A percentile compares a stretch with the other conserved stretches of the same genome.
phyloP scores from a whole-genome alignment of 2,888 invertebrate genomes.

The Thymelicus lineola region DNA sequence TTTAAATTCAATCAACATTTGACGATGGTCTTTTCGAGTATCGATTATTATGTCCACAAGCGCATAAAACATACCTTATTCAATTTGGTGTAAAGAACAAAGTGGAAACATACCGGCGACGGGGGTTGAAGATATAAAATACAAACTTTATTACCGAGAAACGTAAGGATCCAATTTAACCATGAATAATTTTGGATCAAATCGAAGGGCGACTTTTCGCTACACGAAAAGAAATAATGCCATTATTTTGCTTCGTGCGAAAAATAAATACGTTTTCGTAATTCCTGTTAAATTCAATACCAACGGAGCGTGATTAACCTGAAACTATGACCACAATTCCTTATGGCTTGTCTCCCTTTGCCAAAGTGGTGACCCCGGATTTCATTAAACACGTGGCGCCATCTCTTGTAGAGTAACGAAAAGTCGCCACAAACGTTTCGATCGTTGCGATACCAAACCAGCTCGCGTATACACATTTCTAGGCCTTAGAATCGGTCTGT shows the following conservation, averaged over 20 bases:
- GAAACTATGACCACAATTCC: not conserved
- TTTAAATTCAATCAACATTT: too few relatives aligned
- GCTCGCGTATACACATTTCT: conserved; percentile 3
- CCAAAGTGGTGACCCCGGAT: not conserved
- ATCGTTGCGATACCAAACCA: too few relatives aligned
- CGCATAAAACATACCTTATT: too few relatives aligned
- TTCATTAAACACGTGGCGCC: not conserved
- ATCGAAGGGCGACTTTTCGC: not conserved
- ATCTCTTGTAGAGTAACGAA: not conserved
- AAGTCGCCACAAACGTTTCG: not conserved
- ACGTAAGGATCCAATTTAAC: not conserved
- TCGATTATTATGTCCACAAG: too few relatives aligned
- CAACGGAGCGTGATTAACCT: not conserved
- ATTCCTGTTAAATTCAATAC: too few relatives aligned
- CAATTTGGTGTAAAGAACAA: too few relatives aligned
- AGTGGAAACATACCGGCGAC: too few relatives aligned
- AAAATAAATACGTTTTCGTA: too few relatives aligned
- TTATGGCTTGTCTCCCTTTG: not conserved
- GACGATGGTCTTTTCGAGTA: too few relatives aligned
- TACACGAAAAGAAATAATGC: not conserved
- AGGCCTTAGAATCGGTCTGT: conserved; percentile 63
- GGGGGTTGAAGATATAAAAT: too few relatives aligned
- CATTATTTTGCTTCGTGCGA: not conserved
- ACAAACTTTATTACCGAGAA: too few relatives aligned
- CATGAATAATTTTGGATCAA: not conserved